Base-by-base conservation (phyloP, 2,888 invertebrate genomes). In the Pristionchus mayeri region DNA sequence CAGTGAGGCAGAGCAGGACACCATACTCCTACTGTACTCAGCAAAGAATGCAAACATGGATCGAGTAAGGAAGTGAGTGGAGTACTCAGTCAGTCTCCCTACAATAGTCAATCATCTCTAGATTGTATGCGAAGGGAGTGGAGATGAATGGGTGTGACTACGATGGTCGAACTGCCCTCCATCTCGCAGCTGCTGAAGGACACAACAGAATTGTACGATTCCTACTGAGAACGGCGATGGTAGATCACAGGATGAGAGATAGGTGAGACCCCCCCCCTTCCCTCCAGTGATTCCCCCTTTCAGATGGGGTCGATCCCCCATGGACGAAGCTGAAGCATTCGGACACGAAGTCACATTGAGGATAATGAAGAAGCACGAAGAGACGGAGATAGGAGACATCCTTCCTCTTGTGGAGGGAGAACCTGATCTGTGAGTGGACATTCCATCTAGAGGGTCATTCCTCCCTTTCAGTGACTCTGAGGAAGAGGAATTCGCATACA, bases 151-250 rank as follows among this genome's bases (percentile, higher is more conserved):
- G 96, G 87, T 95, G 96, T 21, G 98, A 98, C 94, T 98, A 98
- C 93, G 98, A 98, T 93, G 97, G 97, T 0, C 95, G 98, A 34
- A 98, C 98, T 1, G 98, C 98, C 2, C 94, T 98, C 76, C 98
- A 98, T 94, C 95, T 98, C 91, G 97, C 98, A 2, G 96, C 98
- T 0, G 96, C 97, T 16, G 98, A 98, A 93, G 98, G 98, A 0
- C 24, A 67, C 30, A 34, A 63, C 18, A 27, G 67, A 67, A 67
- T 82, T 34, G 82, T 82, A 2, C 16, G 82, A 50, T 82, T 82
- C 67, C 50, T 82, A n/a, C 27, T 82, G 24, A 44, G 82, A 67
- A 82, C 82, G 3, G 63, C 67, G 11, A 50, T 13, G n/a, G 82
- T 82, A 0, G 82, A 82, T 48, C 30, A 30, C 11, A 63, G 24